Evolutionary conservation across 92 coral and sea anemone species (phyloP).

Genomic region (Montipora capitata): DNA sequence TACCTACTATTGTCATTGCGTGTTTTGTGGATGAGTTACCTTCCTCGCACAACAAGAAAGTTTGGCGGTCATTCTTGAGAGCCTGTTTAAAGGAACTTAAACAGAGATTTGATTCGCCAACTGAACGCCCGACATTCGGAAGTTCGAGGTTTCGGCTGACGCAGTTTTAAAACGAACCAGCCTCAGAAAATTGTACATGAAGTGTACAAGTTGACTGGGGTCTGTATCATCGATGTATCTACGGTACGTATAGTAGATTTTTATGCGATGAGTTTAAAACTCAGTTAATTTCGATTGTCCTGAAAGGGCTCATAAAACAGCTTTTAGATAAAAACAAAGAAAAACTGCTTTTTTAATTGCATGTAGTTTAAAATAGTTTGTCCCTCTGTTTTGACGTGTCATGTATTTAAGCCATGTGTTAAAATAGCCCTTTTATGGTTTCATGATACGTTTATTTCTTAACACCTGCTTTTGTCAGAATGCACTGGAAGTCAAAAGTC

Average conservation of each 20-base stretch:
- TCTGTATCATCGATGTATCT: no score
- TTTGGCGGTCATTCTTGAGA: no score
- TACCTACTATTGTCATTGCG: constrained; percentile 4
- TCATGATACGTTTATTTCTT: neutral
- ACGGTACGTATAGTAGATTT: no score
- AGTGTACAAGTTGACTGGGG: no score
- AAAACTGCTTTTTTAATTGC: neutral
- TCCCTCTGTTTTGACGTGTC: neutral
- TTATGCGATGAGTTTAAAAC: no score
- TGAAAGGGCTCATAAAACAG: no score
- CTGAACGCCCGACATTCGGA: no score
- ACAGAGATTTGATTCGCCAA: no score
- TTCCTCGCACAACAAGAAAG: constrained; percentile 32
- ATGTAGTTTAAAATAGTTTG: neutral
- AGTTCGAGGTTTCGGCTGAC: neutral
- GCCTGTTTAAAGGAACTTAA: no score
- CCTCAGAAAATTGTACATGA: neutral
- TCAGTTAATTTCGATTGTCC: no score
- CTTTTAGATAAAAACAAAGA: neutral
- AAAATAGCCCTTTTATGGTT: neutral
- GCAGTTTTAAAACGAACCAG: neutral
- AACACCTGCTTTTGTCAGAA: neutral
- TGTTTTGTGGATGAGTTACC: constrained; percentile 10
- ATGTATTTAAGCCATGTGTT: neutral
- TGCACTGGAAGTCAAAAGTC: neutral